A percentile compares a stretch with the other conserved stretches of the same genome.
These are phyloP conservation scores for Sinosuthora webbiana DNA, from an alignment of 2,113 vertebrate species.

Conservation along the genomic window DNA sequence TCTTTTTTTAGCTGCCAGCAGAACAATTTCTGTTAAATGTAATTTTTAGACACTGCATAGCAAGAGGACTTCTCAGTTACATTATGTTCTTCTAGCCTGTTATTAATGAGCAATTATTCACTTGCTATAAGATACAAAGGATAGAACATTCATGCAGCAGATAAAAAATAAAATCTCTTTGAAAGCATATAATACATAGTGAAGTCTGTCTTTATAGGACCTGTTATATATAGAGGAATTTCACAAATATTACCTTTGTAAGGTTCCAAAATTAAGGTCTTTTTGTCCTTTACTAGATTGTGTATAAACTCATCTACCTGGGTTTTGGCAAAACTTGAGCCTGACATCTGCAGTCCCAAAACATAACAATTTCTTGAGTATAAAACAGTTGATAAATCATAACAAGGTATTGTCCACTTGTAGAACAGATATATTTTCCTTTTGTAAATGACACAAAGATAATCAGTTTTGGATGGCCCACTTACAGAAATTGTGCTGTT, in stretches of 20 bases:
- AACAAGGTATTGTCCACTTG: not conserved
- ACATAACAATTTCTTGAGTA: not conserved
- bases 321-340: not conserved
- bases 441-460: not conserved
- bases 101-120: conserved; percentile 22
- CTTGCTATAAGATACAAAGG: not conserved
- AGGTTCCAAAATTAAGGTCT: not conserved
- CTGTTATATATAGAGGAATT: not conserved
- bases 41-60: conserved; percentile 1
- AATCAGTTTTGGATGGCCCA: not conserved
- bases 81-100: conserved; percentile 20
- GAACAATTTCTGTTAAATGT: not conserved
- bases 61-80: not conserved
- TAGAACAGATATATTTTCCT: not conserved
- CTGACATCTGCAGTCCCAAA: not conserved
- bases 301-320: not conserved
- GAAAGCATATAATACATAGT: not conserved
- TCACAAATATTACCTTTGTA: not conserved
- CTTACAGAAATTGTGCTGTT: not conserved
- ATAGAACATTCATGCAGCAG: not conserved
- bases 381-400: not conserved
- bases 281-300: not conserved
- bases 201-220: not conserved
- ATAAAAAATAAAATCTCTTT: not conserved
- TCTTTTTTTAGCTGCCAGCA: not conserved